Evolutionary conservation across 1,140 invertebrate genomes (phyloP).

Genomic region (Goniozus legneri): DNA sequence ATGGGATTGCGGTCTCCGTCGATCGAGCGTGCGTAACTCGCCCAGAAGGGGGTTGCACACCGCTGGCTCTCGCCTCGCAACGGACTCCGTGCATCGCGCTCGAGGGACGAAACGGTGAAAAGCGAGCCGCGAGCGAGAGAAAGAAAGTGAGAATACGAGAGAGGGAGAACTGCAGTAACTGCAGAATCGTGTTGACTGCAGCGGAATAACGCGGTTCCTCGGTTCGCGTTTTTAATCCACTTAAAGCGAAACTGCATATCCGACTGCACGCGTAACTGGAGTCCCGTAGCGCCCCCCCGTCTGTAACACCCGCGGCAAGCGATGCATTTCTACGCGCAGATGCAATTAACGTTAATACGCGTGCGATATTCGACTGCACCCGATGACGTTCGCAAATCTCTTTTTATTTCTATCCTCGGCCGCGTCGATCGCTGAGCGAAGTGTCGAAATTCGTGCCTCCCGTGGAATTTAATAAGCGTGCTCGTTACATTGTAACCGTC

Average conservation of each 20-base stretch:
- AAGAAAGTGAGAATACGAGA: conserved; percentile 37
- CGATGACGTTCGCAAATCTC: no score
- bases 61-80: not conserved
- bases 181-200: conserved; percentile 45
- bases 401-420: no score
- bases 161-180: no score
- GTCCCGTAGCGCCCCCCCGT: no score
- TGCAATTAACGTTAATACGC: conserved; percentile 42
- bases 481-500: no score
- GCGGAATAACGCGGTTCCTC: conserved; percentile 46
- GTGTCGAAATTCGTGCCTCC: no score
- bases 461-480: no score
- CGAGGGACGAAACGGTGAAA: not conserved
- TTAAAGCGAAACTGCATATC: conserved; percentile 37
- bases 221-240: conserved; percentile 40
- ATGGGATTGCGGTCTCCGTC: not conserved
- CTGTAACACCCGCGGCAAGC: conserved; percentile 16
- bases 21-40: conserved; percentile 28
- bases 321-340: conserved; percentile 37
- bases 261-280: not conserved
- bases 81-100: not conserved
- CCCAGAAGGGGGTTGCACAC: conserved; percentile 13
- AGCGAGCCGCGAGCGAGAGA: conserved; percentile 9
- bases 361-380: no score
- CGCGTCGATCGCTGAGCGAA: no score